Base-by-base conservation (phyloP, 2,888 invertebrate genomes). In the Orthosia gothica region DNA sequence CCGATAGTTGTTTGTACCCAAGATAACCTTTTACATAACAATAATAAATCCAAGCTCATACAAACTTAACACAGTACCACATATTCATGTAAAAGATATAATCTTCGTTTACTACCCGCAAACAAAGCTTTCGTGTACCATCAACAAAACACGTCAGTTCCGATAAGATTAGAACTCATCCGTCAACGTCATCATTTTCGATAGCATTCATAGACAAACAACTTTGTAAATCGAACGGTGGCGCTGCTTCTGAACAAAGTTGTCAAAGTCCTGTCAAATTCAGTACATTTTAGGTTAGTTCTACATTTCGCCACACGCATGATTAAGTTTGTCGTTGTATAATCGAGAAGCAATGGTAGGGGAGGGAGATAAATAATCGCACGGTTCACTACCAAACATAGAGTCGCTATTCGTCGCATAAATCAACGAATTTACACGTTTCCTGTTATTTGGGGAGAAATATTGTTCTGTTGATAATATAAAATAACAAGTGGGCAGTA, bases 341-440 rank as follows among this genome's bases (percentile, higher is more conserved):
- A 69, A 79, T 83, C 70, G 70, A 72, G 68, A 70, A 79, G 67
- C 62, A 47, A 50, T 87, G 73, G 88, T 91, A 87, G 83, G 81
- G 79, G 78, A 67, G 45, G 47, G 65, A 75, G 83, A 87, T 89
- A 91, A 91, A 92, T 92, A 90, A 92, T 89, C 89, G 89, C 88
- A 85, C 76, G 73, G 83, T 84, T 83, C 82, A 86, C 76, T 79
- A 75, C 84, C 82, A 84, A 84, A 85, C 80, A 86, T 69, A 74
- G 82, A 81, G 85, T 81, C 74, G 79, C 90, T 88, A 89, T 90
- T 91, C 91, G 87, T 89, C 90, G 90, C 90, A 92, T 92, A 92
- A 91, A 93, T 93, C 92, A 91, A 81, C 67, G 88, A 85, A 91
- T 90, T 91, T 90, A 90, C 90, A 91, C 91, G 74, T 86, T 88